Base-by-base conservation (phyloP, 2,113 vertebrate species). In the Excalfactoria chinensis region DNA sequence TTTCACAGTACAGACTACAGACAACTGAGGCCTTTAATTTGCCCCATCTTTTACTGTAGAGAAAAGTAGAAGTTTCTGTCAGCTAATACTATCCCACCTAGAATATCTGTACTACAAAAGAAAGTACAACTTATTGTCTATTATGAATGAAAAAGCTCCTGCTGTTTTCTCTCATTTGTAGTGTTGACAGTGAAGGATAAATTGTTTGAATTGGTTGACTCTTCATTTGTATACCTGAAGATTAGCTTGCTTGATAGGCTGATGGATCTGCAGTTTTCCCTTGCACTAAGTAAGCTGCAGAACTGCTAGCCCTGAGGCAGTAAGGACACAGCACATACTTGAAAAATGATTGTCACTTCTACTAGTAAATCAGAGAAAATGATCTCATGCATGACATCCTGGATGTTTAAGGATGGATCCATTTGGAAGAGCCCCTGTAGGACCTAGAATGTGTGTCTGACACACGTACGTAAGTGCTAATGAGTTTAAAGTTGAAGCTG, bases 11-110 rank as follows among this genome's bases (percentile, higher is more conserved):
- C 48, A 93, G 91, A 84, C 26, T 75, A 84, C 48, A 93, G 91
- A 84, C 26, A 94, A 69, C 76, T 53, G 69, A 92, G 93, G 73
- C 80, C 96, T 96, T 94, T 92, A 96, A 96, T 96, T 96, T 94
- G 46, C 76, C 30, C 51, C 43, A 49, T 75, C 40, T 90, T 90
- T 81, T 86, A 58, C 62, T 90, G 72, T 6, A 78, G 64, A 88
- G 82, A 82, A 94, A 95, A 95, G 43, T 7, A 93, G 30, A 83
- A 86, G 83, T 91, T 88, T 93, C 43, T 93, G 91, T 26, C 72
- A 77, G 72, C 76, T 86, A 86, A 81, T 74, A 88, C 72, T 74
- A 60, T 89, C 66, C 92, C 81, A 48, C 60, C 58, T 90, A 75
- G 78, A 84, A 60, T 68, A 95, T 84, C 83, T 86, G n/a, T 56